Percentiles rank a stretch among this genome's conserved stretches.
phyloP scores from a whole-genome alignment of 2,113 vertebrate species.

The Oncorhynchus mykiss region DNA sequence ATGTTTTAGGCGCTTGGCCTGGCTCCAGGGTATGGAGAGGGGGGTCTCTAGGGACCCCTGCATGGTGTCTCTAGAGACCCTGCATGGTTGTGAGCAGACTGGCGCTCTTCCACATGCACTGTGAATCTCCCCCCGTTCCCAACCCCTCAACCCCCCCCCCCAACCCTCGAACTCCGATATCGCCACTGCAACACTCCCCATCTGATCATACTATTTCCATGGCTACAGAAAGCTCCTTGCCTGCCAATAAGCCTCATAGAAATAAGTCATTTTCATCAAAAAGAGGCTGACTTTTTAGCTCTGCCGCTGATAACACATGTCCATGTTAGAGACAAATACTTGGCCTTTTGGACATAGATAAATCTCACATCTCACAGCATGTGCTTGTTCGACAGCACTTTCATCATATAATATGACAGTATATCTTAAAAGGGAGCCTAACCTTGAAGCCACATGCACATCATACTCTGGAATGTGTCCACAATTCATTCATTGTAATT shows the following conservation, averaged over 20 bases:
- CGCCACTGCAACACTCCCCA: neutral
- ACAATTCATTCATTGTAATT: neutral
- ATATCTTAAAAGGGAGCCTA: neutral
- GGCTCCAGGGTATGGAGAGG: conserved; percentile 1
- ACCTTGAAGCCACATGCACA: neutral
- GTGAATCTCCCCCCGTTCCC: neutral
- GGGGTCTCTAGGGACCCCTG: neutral
- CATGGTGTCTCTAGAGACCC: neutral
- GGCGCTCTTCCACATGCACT: conserved; percentile 4
- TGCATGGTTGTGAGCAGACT: conserved; percentile 4
- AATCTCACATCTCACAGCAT: neutral
- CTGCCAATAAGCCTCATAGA: conserved; percentile 7
- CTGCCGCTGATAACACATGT: neutral
- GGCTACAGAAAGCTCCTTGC: conserved; percentile 7
- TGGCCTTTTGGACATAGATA: neutral
- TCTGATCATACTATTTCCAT: conserved; percentile 7
- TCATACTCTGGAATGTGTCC: neutral
- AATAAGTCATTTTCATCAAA: neutral
- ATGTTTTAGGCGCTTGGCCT: neutral
- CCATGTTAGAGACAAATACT: neutral
- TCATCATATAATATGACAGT: neutral
- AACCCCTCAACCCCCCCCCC: neutral
- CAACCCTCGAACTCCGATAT: neutral
- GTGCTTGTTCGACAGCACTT: neutral
- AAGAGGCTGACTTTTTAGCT: too few relatives aligned